A percentile compares a stretch with the other conserved stretches of the same genome.
Conservation (phyloP, 2,797 vertebrate genomes). For the Pangasius larnaudii region DNA sequence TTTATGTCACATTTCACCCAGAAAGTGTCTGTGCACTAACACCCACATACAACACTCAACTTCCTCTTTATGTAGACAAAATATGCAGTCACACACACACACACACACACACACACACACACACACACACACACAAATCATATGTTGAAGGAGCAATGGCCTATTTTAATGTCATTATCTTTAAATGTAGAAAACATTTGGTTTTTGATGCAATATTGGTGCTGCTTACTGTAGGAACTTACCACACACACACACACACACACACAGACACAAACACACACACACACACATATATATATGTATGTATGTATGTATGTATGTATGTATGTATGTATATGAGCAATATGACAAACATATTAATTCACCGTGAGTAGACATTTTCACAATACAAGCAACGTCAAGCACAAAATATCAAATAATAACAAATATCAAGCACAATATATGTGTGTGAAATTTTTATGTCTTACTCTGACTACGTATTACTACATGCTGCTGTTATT, state of each 20-base stretch:
- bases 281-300: neutral
- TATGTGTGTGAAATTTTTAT: too few relatives aligned
- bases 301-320: too few relatives aligned
- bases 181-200: neutral
- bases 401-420: too few relatives aligned
- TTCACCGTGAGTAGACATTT: neutral
- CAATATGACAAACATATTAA: neutral
- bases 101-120: neutral
- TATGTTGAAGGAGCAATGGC: neutral
- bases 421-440: too few relatives aligned
- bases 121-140: neutral
- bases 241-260: neutral
- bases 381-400: too few relatives aligned
- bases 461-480: neutral
- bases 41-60: neutral
- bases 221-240: neutral
- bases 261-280: neutral
- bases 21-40: slow-evolving; percentile 5
- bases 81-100: neutral
- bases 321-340: too few relatives aligned
- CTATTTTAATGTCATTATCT: neutral
- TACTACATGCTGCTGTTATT: too few relatives aligned
- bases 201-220: neutral
- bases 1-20: slow-evolving; percentile 24
- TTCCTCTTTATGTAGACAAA: slow-evolving; percentile 20